Conservation (phyloP, 1,140 invertebrate genomes). For the Harlomillsia oculata region DNA sequence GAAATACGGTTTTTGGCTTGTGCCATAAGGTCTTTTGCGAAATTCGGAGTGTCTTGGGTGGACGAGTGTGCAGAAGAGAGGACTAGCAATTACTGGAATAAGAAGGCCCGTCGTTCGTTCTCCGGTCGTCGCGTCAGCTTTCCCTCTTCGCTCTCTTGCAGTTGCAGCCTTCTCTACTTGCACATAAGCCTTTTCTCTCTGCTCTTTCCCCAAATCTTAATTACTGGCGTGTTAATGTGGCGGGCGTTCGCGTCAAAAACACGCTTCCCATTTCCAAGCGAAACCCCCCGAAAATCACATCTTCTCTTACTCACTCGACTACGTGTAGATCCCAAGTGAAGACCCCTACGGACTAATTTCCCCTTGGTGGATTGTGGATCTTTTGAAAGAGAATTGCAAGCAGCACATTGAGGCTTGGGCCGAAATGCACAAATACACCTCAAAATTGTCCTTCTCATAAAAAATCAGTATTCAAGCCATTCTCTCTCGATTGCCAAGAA, state of each 20-base stretch:
- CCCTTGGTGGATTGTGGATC: slow-evolving; percentile 14
- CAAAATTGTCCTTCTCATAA: slow-evolving; percentile 3
- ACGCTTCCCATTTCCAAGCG: slow-evolving; percentile 23
- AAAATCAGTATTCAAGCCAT: slow-evolving; percentile 11
- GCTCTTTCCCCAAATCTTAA: slow-evolving; percentile 28
- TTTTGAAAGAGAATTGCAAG: too few relatives aligned
- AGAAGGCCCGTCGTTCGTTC: too few relatives aligned
- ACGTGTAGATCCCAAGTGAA: too few relatives aligned
- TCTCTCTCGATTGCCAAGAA: slow-evolving; percentile 10
- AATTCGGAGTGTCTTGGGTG: slow-evolving; percentile 7
- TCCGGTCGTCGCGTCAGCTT: neutral
- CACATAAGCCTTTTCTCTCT: slow-evolving; percentile 1
- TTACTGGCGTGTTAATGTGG: slow-evolving; percentile 32
- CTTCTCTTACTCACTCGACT: slow-evolving; percentile 10
- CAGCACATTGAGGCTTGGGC: too few relatives aligned
- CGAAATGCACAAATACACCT: slow-evolving; percentile 1
- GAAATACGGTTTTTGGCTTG: slow-evolving; percentile 11
- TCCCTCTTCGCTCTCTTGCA: neutral
- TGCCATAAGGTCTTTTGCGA: slow-evolving; percentile 10
- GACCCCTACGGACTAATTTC: slow-evolving; percentile 28
- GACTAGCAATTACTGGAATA: too few relatives aligned
- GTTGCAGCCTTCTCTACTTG: slow-evolving; percentile 2
- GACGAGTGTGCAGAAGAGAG: neutral
- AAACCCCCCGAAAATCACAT: slow-evolving; percentile 25
- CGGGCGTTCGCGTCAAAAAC: slow-evolving; percentile 30